A percentile compares a stretch with the other conserved stretches of the same genome.
These are phyloP conservation scores for Pterophyllum scalare DNA, from an alignment of 2,113 vertebrate species.

Conservation along the genomic window DNA sequence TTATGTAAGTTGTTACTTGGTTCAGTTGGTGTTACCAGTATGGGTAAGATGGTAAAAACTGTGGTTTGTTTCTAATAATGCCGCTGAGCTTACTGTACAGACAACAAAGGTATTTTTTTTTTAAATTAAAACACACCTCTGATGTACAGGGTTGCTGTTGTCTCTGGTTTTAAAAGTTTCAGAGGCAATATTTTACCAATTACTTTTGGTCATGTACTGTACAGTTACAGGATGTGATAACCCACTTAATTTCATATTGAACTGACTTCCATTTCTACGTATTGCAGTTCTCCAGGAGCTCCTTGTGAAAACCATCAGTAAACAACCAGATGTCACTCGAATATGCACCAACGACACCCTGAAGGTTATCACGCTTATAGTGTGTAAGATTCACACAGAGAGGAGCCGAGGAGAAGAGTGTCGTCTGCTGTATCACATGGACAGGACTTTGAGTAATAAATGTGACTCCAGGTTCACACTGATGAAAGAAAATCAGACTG, in stretches of 20 bases:
- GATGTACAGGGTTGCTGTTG: no score
- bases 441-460: fast-evolving
- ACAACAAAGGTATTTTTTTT: no score
- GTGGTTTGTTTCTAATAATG: no score
- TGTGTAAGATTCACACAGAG: slow-evolving; percentile 2
- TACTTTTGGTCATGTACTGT: no score
- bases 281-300: fast-evolving
- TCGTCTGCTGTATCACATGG: background rate
- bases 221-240: no score
- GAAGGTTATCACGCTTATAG: fast-evolving
- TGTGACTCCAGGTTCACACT: slow-evolving; percentile 9
- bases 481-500: background rate
- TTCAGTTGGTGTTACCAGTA: no score
- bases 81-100: no score
- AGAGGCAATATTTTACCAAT: no score
- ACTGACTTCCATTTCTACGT: background rate
- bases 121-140: no score
- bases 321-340: slow-evolving; percentile 1
- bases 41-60: no score
- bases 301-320: background rate
- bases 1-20: no score
- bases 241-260: background rate
- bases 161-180: no score
- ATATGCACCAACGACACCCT: background rate
- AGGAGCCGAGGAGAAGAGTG: background rate